Evolutionary conservation across 2,888 invertebrate species (phyloP), one percentile per base, ranked within the genome.

Genomic region (Stenichneumon culpator): DNA sequence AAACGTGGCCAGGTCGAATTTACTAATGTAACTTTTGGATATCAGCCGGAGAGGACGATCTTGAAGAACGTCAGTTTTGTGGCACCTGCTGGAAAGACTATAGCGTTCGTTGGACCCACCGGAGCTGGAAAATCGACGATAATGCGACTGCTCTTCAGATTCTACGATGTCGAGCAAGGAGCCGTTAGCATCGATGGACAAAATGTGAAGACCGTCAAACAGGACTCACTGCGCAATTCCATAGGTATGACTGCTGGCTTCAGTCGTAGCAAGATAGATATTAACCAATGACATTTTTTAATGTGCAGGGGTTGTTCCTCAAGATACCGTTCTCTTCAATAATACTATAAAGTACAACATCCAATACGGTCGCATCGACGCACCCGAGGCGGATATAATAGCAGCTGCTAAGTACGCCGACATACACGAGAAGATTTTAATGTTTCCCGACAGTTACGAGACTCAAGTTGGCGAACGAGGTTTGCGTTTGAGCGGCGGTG

Each of bases 101-200:
- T 98, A 2, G 98, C 98, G 0, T 94, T 98, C 93, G 98, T 98
- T 50, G 98, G 98, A 2, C 97, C 98, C 1, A 97, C 98, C 3
- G 98, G 98, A 22, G 97, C 97, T 74, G 99, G 99, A 77, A 99
- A 99, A 94, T 99, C 99, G 57, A 99, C 99, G 0, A 97, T 99
- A 87, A 97, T 99, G 93, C 96, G 99, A 16, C 95, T 99, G 7
- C 94, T 99, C 54, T 99, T 99, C 95, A 96, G 99, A 39, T 99
- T 99, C 94, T 99, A 98, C 94, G 99, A 99, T 93, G 97, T 99
- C 1, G 96, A 97, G 90, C 95, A 96, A 68, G 99, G 99, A 0
- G 95, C 96, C 0, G 97, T 99, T 84, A 92, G 96, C 0, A 96
- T 99, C 82, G 99, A 99, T 94, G 98, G 97, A 0, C 98, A 98